Evolutionary conservation across 2,888 invertebrate species (phyloP), one percentile per base, ranked within the genome.

Genomic region (Netelia virgata): DNA sequence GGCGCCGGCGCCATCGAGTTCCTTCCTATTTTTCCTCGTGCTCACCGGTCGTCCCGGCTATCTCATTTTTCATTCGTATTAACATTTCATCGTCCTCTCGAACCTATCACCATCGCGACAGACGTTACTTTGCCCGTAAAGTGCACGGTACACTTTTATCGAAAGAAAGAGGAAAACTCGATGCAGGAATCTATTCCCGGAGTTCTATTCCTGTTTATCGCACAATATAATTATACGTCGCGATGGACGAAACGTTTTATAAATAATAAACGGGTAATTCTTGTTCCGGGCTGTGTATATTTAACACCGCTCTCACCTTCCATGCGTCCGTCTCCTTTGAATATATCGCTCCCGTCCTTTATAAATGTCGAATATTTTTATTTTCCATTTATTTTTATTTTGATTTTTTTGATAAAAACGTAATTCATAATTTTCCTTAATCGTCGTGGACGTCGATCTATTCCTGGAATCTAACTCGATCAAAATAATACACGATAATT

Each of bases 211-310:
- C 74, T 78, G 70, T 78, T 79, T 79, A 75, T 79, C 59, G 47
- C 74, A 68, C 61, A 66, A 75, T 85, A 36, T 36, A 85, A 85
- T 85, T 85, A 85, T 57, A 82, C 74, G 66, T 76, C 79, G 50
- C 23, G 47, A 64, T 70, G 20, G 61, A 79, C 55, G 82, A 70
- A 75, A 75, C 57, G 66, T 70, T 78, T 84, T 78, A 78, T 74
- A 84, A 82, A 75, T 84, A 82, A 84, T 84, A 82, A 82, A 84
- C 70, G 74, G 74, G 82, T 75, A 68, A 74, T 72, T 82, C 84
- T 74, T 78, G 84, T 82, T 82, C 74, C 82, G 69, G 78, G 73
- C 36, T 78, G 64, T 70, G 50, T 63, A 73, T 68, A 55, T 77
- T 68, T 68, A 80, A 59, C 6, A 50, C 14, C 66, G 64, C 57